Percentiles rank a stretch among this genome's conserved stretches.
phyloP scores from a whole-genome alignment of 2,113 vertebrate genomes.

The Hypanus sabinus region DNA sequence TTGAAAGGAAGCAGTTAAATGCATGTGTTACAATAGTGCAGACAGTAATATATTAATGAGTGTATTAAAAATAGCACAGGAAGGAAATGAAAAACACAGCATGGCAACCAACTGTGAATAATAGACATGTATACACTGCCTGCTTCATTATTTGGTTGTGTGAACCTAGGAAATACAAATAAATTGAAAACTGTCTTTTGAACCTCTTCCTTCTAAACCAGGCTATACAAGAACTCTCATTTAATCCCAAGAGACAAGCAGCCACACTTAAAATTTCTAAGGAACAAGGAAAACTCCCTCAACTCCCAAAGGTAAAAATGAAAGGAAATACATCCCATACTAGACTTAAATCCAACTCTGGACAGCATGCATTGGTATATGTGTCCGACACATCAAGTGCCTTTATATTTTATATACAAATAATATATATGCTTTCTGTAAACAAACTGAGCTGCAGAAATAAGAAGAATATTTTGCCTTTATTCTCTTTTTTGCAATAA shows the following conservation, averaged over 20 bases:
- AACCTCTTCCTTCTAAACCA: conserved; percentile 1
- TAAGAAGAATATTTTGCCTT: not conserved
- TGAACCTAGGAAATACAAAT: conserved; percentile 4
- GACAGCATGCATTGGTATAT: not conserved
- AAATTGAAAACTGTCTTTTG: not conserved
- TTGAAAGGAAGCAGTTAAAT: conserved; percentile 20
- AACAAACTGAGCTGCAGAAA: not conserved
- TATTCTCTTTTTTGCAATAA: not conserved
- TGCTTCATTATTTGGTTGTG: not conserved
- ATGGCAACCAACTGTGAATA: not conserved
- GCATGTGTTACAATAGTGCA: conserved; percentile 7
- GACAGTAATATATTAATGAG: conserved; percentile 24
- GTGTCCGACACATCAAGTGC: not conserved
- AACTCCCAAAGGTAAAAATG: not conserved
- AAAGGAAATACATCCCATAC: not conserved
- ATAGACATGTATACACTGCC: not conserved
- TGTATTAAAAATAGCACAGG: conserved; percentile 5
- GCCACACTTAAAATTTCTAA: not conserved
- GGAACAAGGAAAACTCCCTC: not conserved
- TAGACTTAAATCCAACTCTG: not conserved
- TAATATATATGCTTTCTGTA: not conserved
- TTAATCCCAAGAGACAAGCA: not conserved
- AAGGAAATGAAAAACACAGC: conserved; percentile 20
- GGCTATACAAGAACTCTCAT: not conserved
- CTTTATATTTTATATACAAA: not conserved